Percentiles rank a stretch among this genome's conserved stretches.
phyloP scores from a whole-genome alignment of 1,140 invertebrate species.

The Drosophila prosaltans region DNA sequence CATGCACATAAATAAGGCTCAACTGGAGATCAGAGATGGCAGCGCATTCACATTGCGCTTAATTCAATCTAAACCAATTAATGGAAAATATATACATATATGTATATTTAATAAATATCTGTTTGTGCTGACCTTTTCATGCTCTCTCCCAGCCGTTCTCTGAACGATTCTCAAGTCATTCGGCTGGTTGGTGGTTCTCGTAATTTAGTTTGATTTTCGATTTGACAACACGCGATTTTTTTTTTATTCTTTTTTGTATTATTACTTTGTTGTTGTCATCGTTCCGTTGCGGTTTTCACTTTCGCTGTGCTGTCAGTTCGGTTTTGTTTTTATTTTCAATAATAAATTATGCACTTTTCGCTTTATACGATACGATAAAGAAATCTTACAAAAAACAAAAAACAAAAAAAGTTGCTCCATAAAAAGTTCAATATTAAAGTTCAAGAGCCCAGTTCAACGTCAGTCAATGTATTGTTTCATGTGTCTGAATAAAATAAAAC shows the following conservation, averaged over 20 bases:
- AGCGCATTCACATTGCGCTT: slow-evolving; percentile 35
- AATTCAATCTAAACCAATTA: slow-evolving; percentile 82
- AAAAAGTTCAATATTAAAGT: slow-evolving; percentile 61
- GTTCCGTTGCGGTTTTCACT: slow-evolving; percentile 57
- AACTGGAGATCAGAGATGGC: slow-evolving; percentile 10
- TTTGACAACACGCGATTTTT: slow-evolving; percentile 65
- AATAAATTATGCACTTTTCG: slow-evolving; percentile 26
- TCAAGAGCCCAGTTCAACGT: slow-evolving; percentile 53
- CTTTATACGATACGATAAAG: slow-evolving; percentile 23
- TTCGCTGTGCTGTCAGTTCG: slow-evolving; percentile 51
- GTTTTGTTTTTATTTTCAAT: not conserved
- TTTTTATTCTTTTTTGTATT: slow-evolving; percentile 6
- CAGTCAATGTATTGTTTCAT: slow-evolving; percentile 9
- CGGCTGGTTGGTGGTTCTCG: slow-evolving; percentile 25
- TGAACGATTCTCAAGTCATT: not conserved
- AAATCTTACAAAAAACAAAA: slow-evolving; percentile 32
- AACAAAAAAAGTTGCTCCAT: slow-evolving; percentile 59
- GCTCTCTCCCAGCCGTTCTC: slow-evolving; percentile 7
- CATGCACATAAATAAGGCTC: slow-evolving; percentile 41
- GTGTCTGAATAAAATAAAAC: slow-evolving; percentile 33
- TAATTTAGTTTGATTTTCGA: slow-evolving; percentile 65
- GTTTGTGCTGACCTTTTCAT: slow-evolving; percentile 56
- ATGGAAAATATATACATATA: slow-evolving; percentile 41
- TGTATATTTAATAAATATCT: slow-evolving; percentile 12
- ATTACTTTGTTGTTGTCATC: slow-evolving; percentile 23